These are phyloP conservation scores for Mizuhopecten yessoensis DNA, from an alignment of 1,140 invertebrate species.

Conservation along the genomic window DNA sequence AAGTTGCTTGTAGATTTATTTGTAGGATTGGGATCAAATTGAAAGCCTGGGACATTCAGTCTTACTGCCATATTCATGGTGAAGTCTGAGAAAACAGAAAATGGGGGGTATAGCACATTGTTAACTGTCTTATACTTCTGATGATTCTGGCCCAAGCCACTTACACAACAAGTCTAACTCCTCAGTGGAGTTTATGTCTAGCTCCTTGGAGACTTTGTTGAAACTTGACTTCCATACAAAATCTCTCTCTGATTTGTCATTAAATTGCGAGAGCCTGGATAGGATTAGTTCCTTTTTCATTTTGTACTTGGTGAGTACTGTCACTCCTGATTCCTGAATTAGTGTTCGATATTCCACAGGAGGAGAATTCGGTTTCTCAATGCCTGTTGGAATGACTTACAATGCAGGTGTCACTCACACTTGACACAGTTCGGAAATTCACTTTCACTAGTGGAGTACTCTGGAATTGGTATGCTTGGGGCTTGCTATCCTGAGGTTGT, in stretches of 20 bases:
- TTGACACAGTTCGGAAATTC: too few species aligned
- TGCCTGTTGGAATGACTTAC: too few species aligned
- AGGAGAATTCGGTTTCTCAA: too few species aligned
- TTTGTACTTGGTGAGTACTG: conserved; percentile 41
- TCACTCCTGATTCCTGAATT: background rate
- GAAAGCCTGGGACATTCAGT: too few species aligned
- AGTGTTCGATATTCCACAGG: too few species aligned
- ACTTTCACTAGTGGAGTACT: too few species aligned
- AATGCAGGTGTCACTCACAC: too few species aligned
- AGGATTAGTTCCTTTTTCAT: conserved; percentile 46
- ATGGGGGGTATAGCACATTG: background rate
- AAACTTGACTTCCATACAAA: conserved; percentile 44
- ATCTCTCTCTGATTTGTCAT: conserved; percentile 46
- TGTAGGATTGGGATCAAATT: background rate
- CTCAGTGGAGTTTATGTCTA: background rate
- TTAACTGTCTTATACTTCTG: background rate
- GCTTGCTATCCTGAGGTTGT: too few species aligned
- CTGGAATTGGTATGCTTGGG: too few species aligned
- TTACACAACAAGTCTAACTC: conserved; percentile 43
- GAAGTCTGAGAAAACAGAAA: background rate
- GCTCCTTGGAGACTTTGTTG: too few species aligned
- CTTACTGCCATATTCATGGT: background rate
- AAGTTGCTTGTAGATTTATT: background rate
- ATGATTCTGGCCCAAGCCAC: background rate
- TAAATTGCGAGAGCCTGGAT: background rate